phyloP scores from a whole-genome alignment of 2,888 invertebrate genomes.

The Caradrina clavipalpis region DNA sequence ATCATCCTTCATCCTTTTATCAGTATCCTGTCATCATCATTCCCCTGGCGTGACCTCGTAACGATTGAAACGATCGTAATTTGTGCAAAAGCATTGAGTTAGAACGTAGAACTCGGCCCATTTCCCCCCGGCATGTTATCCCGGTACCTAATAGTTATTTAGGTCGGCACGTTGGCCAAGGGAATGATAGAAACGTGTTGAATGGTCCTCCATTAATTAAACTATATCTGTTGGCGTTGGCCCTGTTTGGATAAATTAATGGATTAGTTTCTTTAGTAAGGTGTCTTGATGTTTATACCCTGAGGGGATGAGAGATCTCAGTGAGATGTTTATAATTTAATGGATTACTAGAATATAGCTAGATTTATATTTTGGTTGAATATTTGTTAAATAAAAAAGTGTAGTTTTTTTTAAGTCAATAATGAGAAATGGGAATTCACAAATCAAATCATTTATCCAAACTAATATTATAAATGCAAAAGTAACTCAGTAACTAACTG shows the following conservation, averaged over 20 bases:
- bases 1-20: conserved; percentile 18
- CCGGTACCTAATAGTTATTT: conserved; percentile 42
- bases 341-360: too few species aligned
- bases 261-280: conserved; percentile 25
- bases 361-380: background rate
- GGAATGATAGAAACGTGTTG: conserved; percentile 30
- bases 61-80: conserved; percentile 18
- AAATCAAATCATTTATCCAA: too few species aligned
- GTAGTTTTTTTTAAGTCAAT: background rate
- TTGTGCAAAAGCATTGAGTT: conserved; percentile 25
- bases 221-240: conserved; percentile 22
- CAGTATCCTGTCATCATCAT: conserved; percentile 14
- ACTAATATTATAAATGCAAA: too few species aligned
- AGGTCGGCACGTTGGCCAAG: conserved; percentile 34
- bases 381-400: too few species aligned
- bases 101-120: conserved; percentile 16
- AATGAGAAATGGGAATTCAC: too few species aligned
- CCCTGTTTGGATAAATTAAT: conserved; percentile 46
- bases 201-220: conserved; percentile 56
- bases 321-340: conserved; percentile 4
- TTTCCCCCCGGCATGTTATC: conserved; percentile 27
- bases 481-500: too few species aligned
- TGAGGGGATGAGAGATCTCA: background rate
- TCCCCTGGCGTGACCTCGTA: conserved; percentile 11
- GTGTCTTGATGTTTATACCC: conserved; percentile 3